These are phyloP conservation scores for Caenorhabditis brenneri DNA, from an alignment of 1,140 invertebrate genomes.

Conservation along the genomic window DNA sequence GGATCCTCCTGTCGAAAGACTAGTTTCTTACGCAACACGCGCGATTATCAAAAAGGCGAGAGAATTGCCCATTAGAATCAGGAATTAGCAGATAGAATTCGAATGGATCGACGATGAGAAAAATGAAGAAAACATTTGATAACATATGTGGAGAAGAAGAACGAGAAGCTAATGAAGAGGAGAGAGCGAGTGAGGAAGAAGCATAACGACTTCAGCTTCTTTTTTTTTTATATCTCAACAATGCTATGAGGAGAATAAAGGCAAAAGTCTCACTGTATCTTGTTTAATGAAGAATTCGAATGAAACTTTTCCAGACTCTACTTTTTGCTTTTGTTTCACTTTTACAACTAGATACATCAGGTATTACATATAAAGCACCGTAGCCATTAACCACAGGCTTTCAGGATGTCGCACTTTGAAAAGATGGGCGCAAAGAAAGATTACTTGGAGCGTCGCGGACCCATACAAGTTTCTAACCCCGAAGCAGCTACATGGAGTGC, in stretches of 20 bases:
- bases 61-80: neutral
- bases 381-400: too few relatives aligned
- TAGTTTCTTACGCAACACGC: neutral
- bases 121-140: slow-evolving; percentile 22
- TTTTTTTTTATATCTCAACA: neutral
- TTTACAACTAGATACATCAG: too few relatives aligned
- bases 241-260: neutral
- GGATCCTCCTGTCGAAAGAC: too few relatives aligned
- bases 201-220: slow-evolving; percentile 33
- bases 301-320: neutral
- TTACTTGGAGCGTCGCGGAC: neutral
- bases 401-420: neutral
- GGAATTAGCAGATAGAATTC: neutral
- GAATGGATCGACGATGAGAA: neutral
- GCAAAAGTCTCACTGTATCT: too few relatives aligned
- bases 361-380: too few relatives aligned
- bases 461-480: neutral
- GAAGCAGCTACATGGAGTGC: neutral
- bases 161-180: neutral
- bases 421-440: neutral
- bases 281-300: neutral
- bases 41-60: neutral
- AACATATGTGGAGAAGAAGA: neutral
- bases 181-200: too few relatives aligned
- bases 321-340: neutral